Conservation (phyloP, 2,113 vertebrate genomes). For the Talpa occidentalis region DNA sequence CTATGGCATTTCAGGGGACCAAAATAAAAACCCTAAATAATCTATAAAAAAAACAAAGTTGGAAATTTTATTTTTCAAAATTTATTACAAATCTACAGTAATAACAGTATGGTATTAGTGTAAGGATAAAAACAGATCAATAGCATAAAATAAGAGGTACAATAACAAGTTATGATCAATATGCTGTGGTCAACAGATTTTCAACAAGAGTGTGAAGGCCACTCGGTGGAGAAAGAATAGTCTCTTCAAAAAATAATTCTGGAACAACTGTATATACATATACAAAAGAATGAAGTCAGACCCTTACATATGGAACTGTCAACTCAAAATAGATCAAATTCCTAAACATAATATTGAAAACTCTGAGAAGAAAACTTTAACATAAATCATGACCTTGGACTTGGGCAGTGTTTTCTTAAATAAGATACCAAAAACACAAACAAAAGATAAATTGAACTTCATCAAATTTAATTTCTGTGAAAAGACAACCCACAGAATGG, state of each 20-base stretch:
- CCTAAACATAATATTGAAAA: not conserved
- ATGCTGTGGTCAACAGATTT: not conserved
- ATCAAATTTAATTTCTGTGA: not conserved
- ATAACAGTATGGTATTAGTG: not conserved
- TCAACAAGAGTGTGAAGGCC: not conserved
- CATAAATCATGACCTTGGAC: not conserved
- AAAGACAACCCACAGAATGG: not conserved
- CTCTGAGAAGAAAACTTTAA: not conserved
- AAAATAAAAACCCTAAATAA: not conserved
- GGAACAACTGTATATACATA: not conserved
- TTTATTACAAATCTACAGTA: constrained; percentile 1
- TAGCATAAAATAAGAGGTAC: not conserved
- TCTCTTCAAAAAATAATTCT: not conserved
- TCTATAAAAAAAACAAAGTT: not conserved
- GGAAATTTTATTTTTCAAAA: not conserved
- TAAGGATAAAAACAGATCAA: not conserved
- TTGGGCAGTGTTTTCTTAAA: not conserved
- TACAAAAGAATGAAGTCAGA: not conserved
- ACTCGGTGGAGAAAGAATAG: not conserved
- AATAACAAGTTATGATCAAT: not conserved
- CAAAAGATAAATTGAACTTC: not conserved
- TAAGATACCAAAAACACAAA: not conserved
- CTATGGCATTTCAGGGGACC: not conserved
- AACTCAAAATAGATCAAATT: not conserved
- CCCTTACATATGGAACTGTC: not conserved